Evolutionary conservation across 37 sponge, comb jelly and placozoan species (phyloP).

Genomic region (Petrosia ficiformis): DNA sequence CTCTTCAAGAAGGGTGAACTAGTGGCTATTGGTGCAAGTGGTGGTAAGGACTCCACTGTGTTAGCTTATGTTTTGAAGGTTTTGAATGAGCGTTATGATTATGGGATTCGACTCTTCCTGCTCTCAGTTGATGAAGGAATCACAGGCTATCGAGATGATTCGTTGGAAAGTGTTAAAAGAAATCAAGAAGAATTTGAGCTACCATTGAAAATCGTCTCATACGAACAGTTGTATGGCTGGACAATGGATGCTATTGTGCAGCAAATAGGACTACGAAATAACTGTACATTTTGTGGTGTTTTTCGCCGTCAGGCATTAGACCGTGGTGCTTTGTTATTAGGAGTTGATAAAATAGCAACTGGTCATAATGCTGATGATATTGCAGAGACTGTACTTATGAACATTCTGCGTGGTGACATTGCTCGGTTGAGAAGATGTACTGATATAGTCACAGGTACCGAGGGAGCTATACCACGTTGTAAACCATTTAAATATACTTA

Average conservation of each 20-base stretch:
- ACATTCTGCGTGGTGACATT: constrained; percentile 94
- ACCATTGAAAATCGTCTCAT: constrained; percentile 92
- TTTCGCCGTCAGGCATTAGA: constrained; percentile 97
- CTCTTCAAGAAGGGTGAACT: constrained; percentile 83
- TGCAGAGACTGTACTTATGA: constrained; percentile 98
- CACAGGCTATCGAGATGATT: constrained; percentile 97
- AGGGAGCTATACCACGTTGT: constrained; percentile 85
- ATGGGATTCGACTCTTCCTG: constrained; percentile 83
- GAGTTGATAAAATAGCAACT: constrained; percentile 92
- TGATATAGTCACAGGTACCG: constrained; percentile 85
- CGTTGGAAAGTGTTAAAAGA: constrained; percentile 92
- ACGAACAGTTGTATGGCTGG: constrained; percentile 97
- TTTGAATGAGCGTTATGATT: constrained; percentile 89
- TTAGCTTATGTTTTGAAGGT: constrained; percentile 88
- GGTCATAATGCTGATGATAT: constrained; percentile 99
- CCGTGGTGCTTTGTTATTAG: constrained; percentile 85
- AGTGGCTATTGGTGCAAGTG: constrained; percentile 90
- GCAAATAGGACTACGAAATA: constrained; percentile 91
- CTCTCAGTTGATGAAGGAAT: constrained; percentile 97
- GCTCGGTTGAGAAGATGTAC: constrained; percentile 89
- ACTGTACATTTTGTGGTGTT: constrained; percentile 99
- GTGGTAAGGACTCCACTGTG: constrained; percentile 99
- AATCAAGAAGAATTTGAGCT: constrained; percentile 84
- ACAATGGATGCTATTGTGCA: constrained; percentile 98
- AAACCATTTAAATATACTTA: constrained; percentile 99